These are phyloP conservation scores for Hoplias malabaricus DNA, from an alignment of 2,113 vertebrate genomes.

Conservation along the genomic window DNA sequence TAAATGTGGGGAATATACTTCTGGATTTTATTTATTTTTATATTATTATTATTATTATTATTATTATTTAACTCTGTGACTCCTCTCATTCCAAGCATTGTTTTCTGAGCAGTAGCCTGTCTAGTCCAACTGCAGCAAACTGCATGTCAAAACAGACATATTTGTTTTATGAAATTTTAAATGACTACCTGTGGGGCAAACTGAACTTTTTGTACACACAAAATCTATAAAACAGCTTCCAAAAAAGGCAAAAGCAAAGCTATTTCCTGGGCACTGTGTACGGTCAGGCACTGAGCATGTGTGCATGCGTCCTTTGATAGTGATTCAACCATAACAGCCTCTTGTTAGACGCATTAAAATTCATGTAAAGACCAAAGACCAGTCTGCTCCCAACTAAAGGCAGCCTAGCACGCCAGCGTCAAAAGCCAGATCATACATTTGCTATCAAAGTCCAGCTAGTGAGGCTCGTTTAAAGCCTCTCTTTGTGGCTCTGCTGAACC, in stretches of 20 bases:
- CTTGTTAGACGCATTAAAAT: conserved; percentile 62
- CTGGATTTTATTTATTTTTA: neutral
- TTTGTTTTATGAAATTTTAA: neutral
- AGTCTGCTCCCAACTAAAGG: conserved; percentile 59
- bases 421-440: conserved; percentile 51
- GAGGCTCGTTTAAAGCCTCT: conserved; percentile 29
- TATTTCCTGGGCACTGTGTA: neutral
- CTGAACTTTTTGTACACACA: conserved; percentile 5
- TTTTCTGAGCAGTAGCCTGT: conserved; percentile 16
- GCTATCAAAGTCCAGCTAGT: conserved; percentile 46
- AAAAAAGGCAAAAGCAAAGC: neutral
- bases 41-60: too few relatives aligned
- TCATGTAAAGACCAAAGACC: conserved; percentile 59
- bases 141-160: conserved; percentile 2
- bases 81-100: neutral
- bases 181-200: neutral
- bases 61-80: too few relatives aligned
- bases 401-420: conserved; percentile 1
- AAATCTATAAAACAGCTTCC: neutral
- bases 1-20: conserved; percentile 3
- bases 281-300: neutral
- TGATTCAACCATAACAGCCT: conserved; percentile 52
- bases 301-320: conserved; percentile 50
- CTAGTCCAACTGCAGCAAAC: neutral
- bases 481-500: conserved; percentile 25